A percentile compares a stretch with the other conserved stretches of the same genome.
These are phyloP conservation scores for Eugnorisma glareosa DNA, from an alignment of 2,888 invertebrate species.

Conservation along the genomic window DNA sequence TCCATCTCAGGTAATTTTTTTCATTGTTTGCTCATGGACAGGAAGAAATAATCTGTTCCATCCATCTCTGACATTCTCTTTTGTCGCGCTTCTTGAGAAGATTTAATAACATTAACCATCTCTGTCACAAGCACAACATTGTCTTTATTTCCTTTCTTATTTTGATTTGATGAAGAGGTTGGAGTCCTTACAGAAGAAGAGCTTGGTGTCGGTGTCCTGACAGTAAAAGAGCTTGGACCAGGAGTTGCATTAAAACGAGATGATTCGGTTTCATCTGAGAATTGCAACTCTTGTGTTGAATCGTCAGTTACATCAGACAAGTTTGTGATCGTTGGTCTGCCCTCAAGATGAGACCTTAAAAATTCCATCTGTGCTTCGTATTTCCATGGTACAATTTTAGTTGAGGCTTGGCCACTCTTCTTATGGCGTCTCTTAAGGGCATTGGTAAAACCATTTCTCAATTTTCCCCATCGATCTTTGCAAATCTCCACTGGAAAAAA, in stretches of 20 bases:
- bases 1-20: constrained; percentile 12
- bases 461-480: constrained; percentile 57
- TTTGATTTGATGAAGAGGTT: constrained; percentile 31
- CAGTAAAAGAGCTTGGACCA: constrained; percentile 11
- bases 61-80: constrained; percentile 34
- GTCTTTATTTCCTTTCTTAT: constrained; percentile 47
- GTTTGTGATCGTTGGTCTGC: constrained; percentile 24
- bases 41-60: constrained; percentile 18
- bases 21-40: constrained; percentile 29
- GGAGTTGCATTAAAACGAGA: constrained; percentile 4
- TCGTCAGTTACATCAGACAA: constrained; percentile 37
- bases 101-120: constrained; percentile 39
- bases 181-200: constrained; percentile 14
- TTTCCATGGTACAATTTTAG: constrained; percentile 30
- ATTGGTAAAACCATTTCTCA: constrained; percentile 56
- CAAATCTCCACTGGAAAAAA: constrained; percentile 53
- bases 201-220: constrained; percentile 20
- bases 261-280: constrained; percentile 38
- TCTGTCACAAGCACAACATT: constrained; percentile 42
- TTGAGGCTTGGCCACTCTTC: constrained; percentile 52
- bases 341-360: constrained; percentile 34
- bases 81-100: constrained; percentile 44
- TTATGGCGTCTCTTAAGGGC: constrained; percentile 55
- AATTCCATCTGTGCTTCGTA: constrained; percentile 48
- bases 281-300: constrained; percentile 54